Percentiles rank a stretch among this genome's conserved stretches.
Conservation (phyloP, 2,888 invertebrate genomes). For the Drosophila meridionalis region DNA sequence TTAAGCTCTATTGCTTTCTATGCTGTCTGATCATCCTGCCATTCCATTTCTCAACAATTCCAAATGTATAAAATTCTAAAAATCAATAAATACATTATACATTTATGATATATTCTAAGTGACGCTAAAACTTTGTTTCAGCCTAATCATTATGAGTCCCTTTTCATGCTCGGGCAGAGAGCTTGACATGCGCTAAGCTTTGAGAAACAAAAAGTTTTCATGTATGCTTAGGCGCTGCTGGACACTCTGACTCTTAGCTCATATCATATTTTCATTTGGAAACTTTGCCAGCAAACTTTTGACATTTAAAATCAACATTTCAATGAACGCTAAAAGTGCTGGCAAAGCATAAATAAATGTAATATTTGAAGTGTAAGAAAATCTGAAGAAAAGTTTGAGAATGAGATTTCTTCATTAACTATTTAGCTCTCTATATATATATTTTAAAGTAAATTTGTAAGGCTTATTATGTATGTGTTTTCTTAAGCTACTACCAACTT, state of each 20-base stretch:
- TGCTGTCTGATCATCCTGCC: not conserved
- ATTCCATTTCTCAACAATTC: not conserved
- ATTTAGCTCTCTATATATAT: too few relatives aligned
- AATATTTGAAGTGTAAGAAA: not conserved
- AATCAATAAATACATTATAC: conserved; percentile 3
- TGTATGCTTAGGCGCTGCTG: not conserved
- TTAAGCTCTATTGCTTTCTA: not conserved
- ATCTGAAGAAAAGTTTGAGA: not conserved
- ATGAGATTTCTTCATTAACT: not conserved
- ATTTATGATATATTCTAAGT: conserved; percentile 5
- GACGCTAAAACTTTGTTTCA: not conserved
- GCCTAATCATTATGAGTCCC: conserved; percentile 7
- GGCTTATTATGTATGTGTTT: not conserved
- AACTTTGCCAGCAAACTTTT: conserved; percentile 3
- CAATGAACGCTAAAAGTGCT: not conserved
- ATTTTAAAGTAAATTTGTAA: too few relatives aligned
- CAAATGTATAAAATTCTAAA: not conserved
- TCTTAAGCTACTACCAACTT: not conserved
- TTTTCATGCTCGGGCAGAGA: not conserved
- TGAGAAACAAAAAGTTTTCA: not conserved
- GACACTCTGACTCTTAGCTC: not conserved
- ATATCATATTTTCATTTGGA: not conserved
- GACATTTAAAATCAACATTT: conserved; percentile 3
- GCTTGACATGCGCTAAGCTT: conserved; percentile 1
- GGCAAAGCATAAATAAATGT: conserved; percentile 5